Percentiles rank a stretch among this genome's conserved stretches.
phyloP scores from a whole-genome alignment of 2,888 invertebrate genomes.

The Athalia rosae region DNA sequence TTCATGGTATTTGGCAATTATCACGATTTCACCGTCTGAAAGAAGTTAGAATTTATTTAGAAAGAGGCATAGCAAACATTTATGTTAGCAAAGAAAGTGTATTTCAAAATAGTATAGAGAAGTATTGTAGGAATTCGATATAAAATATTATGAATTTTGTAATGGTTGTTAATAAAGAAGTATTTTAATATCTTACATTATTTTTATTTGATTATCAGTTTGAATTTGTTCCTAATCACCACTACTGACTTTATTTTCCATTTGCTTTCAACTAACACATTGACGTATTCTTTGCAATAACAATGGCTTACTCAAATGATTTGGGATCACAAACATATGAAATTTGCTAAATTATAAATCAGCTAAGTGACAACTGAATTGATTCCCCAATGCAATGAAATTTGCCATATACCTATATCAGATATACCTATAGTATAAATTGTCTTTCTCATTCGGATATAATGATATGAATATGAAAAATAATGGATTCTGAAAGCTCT shows the following conservation, averaged over 20 bases:
- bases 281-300: constrained; percentile 28
- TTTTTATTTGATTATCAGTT: constrained; percentile 38
- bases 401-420: not conserved
- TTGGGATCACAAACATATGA: constrained; percentile 8
- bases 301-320: constrained; percentile 32
- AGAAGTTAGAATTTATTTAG: not conserved
- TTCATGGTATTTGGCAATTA: not conserved
- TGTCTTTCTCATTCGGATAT: not conserved
- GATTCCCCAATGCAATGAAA: not conserved
- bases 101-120: constrained; percentile 40
- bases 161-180: constrained; percentile 44
- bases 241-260: constrained; percentile 18
- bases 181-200: constrained; percentile 41
- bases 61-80: not conserved
- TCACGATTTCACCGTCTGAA: not conserved
- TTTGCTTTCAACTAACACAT: constrained; percentile 42
- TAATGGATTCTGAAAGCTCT: constrained; percentile 27
- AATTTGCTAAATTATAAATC: constrained; percentile 24
- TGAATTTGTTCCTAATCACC: constrained; percentile 32
- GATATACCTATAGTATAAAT: not conserved
- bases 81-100: constrained; percentile 36
- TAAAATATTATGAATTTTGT: constrained; percentile 44
- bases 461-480: constrained; percentile 5
- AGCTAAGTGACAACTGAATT: constrained; percentile 25
- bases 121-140: constrained; percentile 42